Conservation (phyloP, 1,140 invertebrate species). For the Euura lappo region DNA sequence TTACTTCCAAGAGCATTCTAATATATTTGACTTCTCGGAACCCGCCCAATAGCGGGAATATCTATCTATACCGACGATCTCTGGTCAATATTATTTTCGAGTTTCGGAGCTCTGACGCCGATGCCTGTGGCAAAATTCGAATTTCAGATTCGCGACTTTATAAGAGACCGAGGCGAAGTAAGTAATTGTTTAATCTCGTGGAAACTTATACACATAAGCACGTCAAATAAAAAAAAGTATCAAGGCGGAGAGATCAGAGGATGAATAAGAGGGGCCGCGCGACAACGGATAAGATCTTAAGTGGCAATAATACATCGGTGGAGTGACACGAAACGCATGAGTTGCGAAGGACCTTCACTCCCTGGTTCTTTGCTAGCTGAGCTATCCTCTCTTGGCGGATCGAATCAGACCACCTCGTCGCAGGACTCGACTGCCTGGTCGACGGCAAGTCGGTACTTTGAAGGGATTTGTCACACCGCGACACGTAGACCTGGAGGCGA, state of each 20-base stretch:
- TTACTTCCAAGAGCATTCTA: no score
- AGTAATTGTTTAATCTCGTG: neutral
- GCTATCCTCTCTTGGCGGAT: slow-evolving; percentile 18
- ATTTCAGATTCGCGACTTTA: no score
- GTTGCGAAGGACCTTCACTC: neutral
- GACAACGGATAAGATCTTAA: neutral
- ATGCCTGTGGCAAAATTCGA: no score
- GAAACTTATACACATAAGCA: neutral
- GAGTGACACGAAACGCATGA: slow-evolving; percentile 1
- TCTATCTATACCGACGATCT: no score
- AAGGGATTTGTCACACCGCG: slow-evolving; percentile 45
- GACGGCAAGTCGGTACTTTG: slow-evolving; percentile 32
- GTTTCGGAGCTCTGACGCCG: no score
- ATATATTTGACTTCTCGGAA: no score
- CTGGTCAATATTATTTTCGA: no score
- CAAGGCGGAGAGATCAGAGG: neutral
- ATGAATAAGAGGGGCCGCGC: neutral
- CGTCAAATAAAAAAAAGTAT: neutral
- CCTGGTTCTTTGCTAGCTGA: neutral
- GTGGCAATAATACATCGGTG: slow-evolving; percentile 5
- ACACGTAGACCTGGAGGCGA: slow-evolving; percentile 21
- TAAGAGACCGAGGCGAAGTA: neutral
- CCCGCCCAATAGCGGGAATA: no score
- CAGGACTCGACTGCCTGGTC: slow-evolving; percentile 11
- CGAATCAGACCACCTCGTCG: slow-evolving; percentile 29